A percentile compares a stretch with the other conserved stretches of the same genome.
Conservation (phyloP, 1,140 invertebrate species). For the Nasonia longicornis region DNA sequence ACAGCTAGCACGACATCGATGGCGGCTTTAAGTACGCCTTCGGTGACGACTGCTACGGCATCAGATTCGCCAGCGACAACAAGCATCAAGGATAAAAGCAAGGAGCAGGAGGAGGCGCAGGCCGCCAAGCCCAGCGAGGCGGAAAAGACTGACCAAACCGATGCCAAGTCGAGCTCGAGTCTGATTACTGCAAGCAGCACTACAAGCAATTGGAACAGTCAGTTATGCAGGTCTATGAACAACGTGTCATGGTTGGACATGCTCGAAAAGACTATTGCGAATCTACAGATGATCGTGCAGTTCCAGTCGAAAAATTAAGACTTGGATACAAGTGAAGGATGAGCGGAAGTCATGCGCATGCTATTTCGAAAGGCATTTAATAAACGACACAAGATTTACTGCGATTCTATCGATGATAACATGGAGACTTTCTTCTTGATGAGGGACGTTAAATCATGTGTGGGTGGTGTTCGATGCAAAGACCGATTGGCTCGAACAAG, state of each 20-base stretch:
- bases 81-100: conserved; percentile 32
- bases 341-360: conserved; percentile 10
- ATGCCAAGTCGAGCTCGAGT: conserved; percentile 46
- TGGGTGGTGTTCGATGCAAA: conserved; percentile 14
- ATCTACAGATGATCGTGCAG: conserved; percentile 65
- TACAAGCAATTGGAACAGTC: conserved; percentile 58
- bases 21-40: background rate
- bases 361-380: conserved; percentile 31
- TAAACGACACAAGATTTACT: conserved; percentile 9
- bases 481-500: background rate
- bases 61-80: background rate
- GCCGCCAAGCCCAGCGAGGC: conserved; percentile 46
- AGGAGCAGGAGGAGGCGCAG: conserved; percentile 45
- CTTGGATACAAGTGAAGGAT: background rate
- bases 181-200: conserved; percentile 43
- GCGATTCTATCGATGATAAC: conserved; percentile 5
- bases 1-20: background rate
- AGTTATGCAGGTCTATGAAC: conserved; percentile 57
- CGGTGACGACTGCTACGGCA: background rate
- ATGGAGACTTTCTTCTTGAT: background rate
- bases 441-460: conserved; percentile 3
- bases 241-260: conserved; percentile 66
- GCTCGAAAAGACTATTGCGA: conserved; percentile 66
- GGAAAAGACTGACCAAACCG: conserved; percentile 48
- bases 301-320: conserved; percentile 56